Base-by-base conservation (phyloP, 2,797 vertebrate genomes). In the Lacerta viridis region DNA sequence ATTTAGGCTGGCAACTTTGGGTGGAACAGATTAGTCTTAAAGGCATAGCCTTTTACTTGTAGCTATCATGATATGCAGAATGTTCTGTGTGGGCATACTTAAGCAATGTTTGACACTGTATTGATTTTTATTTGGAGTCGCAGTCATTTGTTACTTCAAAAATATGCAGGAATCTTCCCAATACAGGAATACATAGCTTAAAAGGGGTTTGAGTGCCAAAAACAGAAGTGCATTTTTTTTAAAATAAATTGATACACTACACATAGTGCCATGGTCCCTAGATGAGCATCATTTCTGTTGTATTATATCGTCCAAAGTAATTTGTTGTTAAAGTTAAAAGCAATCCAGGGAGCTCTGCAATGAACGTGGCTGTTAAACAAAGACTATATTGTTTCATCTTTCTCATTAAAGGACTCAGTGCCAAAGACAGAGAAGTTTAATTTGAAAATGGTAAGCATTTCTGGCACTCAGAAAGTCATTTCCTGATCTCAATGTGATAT, bases 341-440 rank as follows among this genome's bases (percentile, higher is more conserved):
- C 91, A 84, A 72, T 79, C 61, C 23, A 81, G 55, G 78, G 83
- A 85, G 39, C 68, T 59, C 91, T 82, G 91, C 8, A 78, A 3
- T 80, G 84, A 84, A 93, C 71, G 85, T 89, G 75, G 33, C 88
- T n/a, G 71, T 66, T 91, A 91, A 80, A 72, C 20, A 92, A n/a
- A 20, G 79, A 46, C 81, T 82, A 33, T 82, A 50, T 87, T 85
- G 85, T 88, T 93, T 81, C 84, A 74, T 88, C 33, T 71, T 91
- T 88, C 7, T 80, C 88, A 36, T 91, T 95, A 88, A 85, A 91
- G 74, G 94, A 88, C 84, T 93, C 43, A 89, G 69, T 86, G 3
- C 82, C 90, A 93, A 90, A 95, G 89, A 89, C 61, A 89, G 59
- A 89, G 94, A 95, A 95, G 64, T 80, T 94, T 94, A 93, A 94